phyloP scores from a whole-genome alignment of 2,797 vertebrate species.

The Acropternis orthonyx region DNA sequence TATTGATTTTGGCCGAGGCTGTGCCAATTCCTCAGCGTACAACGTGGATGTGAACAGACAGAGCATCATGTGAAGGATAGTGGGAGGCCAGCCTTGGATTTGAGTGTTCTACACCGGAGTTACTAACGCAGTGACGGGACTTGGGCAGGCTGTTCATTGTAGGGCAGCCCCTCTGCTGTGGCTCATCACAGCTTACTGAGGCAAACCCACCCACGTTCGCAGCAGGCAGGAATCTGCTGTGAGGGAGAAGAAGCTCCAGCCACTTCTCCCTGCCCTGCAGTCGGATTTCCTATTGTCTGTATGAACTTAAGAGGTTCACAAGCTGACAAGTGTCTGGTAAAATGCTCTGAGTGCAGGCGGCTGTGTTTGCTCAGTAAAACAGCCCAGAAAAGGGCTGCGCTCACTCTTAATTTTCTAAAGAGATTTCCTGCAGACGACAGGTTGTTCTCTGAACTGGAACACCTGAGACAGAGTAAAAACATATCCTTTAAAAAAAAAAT shows the following conservation, averaged over 20 bases:
- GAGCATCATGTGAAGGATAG: conserved; percentile 82
- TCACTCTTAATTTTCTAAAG: background rate
- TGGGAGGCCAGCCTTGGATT: background rate
- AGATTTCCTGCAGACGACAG: background rate
- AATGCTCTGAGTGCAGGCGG: background rate
- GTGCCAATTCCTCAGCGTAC: conserved; percentile 81
- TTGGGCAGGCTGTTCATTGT: background rate
- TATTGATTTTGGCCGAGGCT: conserved; percentile 90
- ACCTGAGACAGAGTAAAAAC: background rate
- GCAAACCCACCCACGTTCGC: background rate
- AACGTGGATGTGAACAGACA: conserved; percentile 82
- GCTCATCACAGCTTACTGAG: background rate
- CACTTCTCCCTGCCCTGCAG: background rate
- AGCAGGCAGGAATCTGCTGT: background rate
- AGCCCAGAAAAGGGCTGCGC: background rate
- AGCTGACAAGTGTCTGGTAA: background rate
- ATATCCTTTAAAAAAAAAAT: background rate
- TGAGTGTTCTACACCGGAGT: background rate
- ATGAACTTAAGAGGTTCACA: background rate
- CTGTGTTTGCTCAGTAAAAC: background rate
- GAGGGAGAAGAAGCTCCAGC: background rate
- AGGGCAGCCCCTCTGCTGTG: background rate
- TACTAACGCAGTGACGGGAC: rapidly evolving
- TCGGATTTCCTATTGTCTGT: background rate
- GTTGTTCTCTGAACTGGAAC: conserved; percentile 9